Evolutionary conservation across 1,140 invertebrate species (phyloP).

Genomic region (Gonatopus flavifemur): DNA sequence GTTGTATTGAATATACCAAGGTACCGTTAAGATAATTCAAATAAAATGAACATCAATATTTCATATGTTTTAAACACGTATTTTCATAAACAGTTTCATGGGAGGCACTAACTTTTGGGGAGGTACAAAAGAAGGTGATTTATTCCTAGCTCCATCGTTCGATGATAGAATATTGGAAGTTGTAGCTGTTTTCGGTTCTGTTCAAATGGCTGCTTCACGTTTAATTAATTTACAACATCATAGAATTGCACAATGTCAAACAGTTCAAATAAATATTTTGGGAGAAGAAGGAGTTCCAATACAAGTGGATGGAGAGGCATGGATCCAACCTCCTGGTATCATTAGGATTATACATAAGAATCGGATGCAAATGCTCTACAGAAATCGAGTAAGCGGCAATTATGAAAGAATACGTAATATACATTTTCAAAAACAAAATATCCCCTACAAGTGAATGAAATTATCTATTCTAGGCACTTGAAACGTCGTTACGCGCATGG

Average conservation of each 20-base stretch:
- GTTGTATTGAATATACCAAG: conserved; percentile 97
- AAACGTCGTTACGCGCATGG: conserved; percentile 87
- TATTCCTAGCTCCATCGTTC: conserved; percentile 85
- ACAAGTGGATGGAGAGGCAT: conserved; percentile 96
- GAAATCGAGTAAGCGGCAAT: conserved; percentile 71
- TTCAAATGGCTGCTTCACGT: conserved; percentile 94
- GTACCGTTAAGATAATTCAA: conserved; percentile 42
- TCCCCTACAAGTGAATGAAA: conserved; percentile 1
- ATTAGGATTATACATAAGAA: conserved; percentile 96
- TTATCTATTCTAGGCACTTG: conserved; percentile 67
- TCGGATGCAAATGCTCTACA: conserved; percentile 91
- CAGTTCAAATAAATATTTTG: conserved; percentile 92
- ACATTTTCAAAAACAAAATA: neutral
- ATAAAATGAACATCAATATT: conserved; percentile 12
- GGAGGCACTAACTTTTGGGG: conserved; percentile 99
- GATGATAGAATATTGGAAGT: conserved; percentile 94
- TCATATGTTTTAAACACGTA: conserved; percentile 8
- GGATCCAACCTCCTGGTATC: conserved; percentile 96
- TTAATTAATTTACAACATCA: conserved; percentile 95
- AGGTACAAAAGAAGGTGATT: conserved; percentile 83
- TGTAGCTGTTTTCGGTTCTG: conserved; percentile 93
- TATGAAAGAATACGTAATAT: conserved; percentile 6
- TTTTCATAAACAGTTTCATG: conserved; percentile 76
- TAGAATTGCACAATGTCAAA: conserved; percentile 93
- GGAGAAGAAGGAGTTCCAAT: conserved; percentile 86